Evolutionary conservation across 2,113 vertebrate genomes (phyloP).

Genomic region (Silurus meridionalis): DNA sequence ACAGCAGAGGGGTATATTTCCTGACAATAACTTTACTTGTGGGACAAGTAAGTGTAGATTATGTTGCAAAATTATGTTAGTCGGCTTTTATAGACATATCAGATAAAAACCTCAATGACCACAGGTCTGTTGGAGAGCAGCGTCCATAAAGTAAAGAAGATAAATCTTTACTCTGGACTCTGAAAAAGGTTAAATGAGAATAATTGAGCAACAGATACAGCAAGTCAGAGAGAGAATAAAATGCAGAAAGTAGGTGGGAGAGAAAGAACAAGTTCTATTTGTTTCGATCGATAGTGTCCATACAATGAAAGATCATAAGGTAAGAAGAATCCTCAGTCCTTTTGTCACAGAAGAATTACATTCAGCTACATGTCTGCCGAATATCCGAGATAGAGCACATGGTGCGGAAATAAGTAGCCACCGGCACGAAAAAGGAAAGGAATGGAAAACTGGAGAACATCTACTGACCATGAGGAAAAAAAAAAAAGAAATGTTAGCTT

Average conservation of each 20-base stretch:
- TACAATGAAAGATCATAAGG: conserved; percentile 54
- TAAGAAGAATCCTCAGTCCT: conserved; percentile 32
- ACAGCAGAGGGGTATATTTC: no score
- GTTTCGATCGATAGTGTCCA: conserved; percentile 61
- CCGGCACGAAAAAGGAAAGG: conserved; percentile 8
- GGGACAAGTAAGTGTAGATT: not conserved
- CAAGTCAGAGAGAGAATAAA: conserved; percentile 19
- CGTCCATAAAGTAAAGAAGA: not conserved
- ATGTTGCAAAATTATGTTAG: not conserved
- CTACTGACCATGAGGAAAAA: conserved; percentile 1
- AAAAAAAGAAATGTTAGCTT: conserved; percentile 1
- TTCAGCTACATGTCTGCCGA: conserved; percentile 6
- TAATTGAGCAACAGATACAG: not conserved
- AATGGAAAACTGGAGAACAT: conserved; percentile 15
- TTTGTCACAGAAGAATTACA: conserved; percentile 58
- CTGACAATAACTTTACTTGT: not conserved
- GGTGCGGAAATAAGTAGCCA: not conserved
- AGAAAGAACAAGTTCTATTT: conserved; percentile 24
- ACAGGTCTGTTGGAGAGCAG: not conserved
- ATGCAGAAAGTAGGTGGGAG: conserved; percentile 37
- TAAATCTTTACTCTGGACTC: not conserved
- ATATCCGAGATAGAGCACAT: not conserved
- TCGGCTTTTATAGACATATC: not conserved
- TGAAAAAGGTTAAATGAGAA: conserved; percentile 5
- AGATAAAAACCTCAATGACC: not conserved